These are phyloP conservation scores for Mastigias papua DNA, from an alignment of 30 jellyfish, hydroid and myxozoan genomes.

Conservation along the genomic window DNA sequence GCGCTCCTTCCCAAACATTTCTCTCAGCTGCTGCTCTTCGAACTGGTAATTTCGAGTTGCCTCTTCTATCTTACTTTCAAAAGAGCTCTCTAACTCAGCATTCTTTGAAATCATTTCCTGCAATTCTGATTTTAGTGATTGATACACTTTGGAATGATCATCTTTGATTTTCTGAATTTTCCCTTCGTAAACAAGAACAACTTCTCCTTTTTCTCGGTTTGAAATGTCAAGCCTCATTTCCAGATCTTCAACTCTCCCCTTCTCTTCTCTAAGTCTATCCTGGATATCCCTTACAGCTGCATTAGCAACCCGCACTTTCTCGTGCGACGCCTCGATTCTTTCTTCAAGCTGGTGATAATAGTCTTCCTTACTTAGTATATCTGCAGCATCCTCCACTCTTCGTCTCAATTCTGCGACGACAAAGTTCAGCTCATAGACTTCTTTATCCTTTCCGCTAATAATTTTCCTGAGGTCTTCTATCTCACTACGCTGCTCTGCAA, in stretches of 20 bases:
- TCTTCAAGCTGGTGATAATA: slow-evolving; percentile 80
- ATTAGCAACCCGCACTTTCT: slow-evolving; percentile 39
- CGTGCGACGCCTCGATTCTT: slow-evolving; percentile 66
- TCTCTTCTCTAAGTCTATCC: slow-evolving; percentile 13
- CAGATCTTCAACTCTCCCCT: slow-evolving; percentile 34
- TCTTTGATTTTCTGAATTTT: slow-evolving; percentile 62
- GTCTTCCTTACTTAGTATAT: slow-evolving; percentile 74
- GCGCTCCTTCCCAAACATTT: slow-evolving; percentile 32
- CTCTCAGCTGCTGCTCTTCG: not conserved
- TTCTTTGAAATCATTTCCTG: slow-evolving; percentile 61
- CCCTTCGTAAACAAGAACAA: slow-evolving; percentile 76
- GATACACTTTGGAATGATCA: slow-evolving; percentile 64
- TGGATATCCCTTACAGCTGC: slow-evolving; percentile 28
- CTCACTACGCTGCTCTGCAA: slow-evolving; percentile 62
- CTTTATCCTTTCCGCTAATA: slow-evolving; percentile 31
- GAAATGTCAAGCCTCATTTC: slow-evolving; percentile 54
- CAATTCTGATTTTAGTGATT: slow-evolving; percentile 67
- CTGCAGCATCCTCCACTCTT: slow-evolving; percentile 88
- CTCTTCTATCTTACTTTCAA: slow-evolving; percentile 41
- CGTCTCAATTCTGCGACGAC: slow-evolving; percentile 71
- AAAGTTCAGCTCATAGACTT: slow-evolving; percentile 47
- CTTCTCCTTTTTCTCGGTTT: slow-evolving; percentile 65
- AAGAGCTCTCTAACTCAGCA: slow-evolving; percentile 5
- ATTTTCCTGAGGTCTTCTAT: not conserved
- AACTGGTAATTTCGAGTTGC: not conserved